A percentile compares a stretch with the other conserved stretches of the same genome.
These are phyloP conservation scores for Rhyzopertha dominica DNA, from an alignment of 1,140 invertebrate species.

Conservation along the genomic window DNA sequence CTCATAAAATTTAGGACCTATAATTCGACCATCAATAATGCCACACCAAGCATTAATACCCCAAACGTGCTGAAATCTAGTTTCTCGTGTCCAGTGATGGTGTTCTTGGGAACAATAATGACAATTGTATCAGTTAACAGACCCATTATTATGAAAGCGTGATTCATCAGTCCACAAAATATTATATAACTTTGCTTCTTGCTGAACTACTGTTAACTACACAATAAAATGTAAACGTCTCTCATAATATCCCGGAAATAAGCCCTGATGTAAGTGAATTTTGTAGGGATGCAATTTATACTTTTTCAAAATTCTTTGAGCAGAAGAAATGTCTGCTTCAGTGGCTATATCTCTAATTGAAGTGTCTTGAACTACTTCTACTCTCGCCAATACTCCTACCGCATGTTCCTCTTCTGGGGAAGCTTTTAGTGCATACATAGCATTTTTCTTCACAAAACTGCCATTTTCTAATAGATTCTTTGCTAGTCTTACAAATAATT, in stretches of 20 bases:
- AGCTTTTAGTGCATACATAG: too few species aligned
- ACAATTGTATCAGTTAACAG: slow-evolving; percentile 3
- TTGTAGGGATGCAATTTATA: slow-evolving; percentile 2
- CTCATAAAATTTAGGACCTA: slow-evolving; percentile 6
- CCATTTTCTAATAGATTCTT: too few species aligned
- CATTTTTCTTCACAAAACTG: too few species aligned
- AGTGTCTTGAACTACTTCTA: too few species aligned
- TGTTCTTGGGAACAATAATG: slow-evolving; percentile 2
- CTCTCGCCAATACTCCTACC: too few species aligned
- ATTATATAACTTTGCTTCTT: slow-evolving; percentile 5
- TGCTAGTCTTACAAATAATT: too few species aligned
- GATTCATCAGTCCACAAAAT: slow-evolving; percentile 2
- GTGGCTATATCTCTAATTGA: too few species aligned
- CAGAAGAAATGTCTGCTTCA: too few species aligned
- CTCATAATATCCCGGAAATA: not conserved
- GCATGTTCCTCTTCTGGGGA: too few species aligned
- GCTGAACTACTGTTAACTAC: slow-evolving; percentile 1
- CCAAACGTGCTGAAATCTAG: slow-evolving; percentile 6
- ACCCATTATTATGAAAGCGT: slow-evolving; percentile 3
- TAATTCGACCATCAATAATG: slow-evolving; percentile 6
- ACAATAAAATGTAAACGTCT: slow-evolving; percentile 4
- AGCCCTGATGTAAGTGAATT: slow-evolving; percentile 4
- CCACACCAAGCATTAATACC: too few species aligned
- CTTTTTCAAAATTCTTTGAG: too few species aligned
- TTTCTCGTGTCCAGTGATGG: slow-evolving; percentile 2